These are phyloP conservation scores for Lamproptera curius DNA, from an alignment of 2,888 invertebrate species.

Conservation along the genomic window DNA sequence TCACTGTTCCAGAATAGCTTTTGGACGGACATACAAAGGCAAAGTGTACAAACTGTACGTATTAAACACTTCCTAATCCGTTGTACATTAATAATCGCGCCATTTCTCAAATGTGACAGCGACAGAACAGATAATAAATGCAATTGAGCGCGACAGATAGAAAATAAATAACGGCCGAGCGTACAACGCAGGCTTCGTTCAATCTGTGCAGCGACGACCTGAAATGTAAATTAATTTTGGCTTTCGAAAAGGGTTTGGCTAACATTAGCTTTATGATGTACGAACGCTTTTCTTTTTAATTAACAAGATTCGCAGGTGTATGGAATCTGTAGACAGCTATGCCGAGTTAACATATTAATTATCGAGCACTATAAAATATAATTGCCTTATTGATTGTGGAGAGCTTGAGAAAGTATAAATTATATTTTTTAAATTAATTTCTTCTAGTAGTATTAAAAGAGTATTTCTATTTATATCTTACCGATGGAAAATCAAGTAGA, in stretches of 20 bases:
- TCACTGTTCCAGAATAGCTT: too few species aligned
- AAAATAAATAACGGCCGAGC: conserved; percentile 7
- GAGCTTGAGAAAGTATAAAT: too few species aligned
- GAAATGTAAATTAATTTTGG: conserved; percentile 15
- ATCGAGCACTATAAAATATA: not conserved
- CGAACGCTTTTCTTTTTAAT: conserved; percentile 1
- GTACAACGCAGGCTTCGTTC: conserved; percentile 4
- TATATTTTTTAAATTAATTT: too few species aligned
- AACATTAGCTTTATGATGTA: not conserved
- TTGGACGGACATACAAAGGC: too few species aligned
- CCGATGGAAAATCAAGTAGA: too few species aligned
- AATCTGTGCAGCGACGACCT: conserved; percentile 1
- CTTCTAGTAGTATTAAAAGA: too few species aligned
- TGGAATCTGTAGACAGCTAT: conserved; percentile 2
- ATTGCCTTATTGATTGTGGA: too few species aligned
- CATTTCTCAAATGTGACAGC: not conserved
- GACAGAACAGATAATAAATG: conserved; percentile 4
- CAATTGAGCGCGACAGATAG: conserved; percentile 11
- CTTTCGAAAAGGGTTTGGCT: conserved; percentile 9
- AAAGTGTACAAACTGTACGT: too few species aligned
- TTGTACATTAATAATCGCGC: not conserved
- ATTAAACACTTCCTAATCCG: too few species aligned
- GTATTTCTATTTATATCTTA: too few species aligned
- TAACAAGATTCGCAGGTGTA: conserved; percentile 7
- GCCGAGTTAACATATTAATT: not conserved